Evolutionary conservation across 2,797 vertebrate genomes (phyloP).

Genomic region (Urocyon cinereoargenteus): DNA sequence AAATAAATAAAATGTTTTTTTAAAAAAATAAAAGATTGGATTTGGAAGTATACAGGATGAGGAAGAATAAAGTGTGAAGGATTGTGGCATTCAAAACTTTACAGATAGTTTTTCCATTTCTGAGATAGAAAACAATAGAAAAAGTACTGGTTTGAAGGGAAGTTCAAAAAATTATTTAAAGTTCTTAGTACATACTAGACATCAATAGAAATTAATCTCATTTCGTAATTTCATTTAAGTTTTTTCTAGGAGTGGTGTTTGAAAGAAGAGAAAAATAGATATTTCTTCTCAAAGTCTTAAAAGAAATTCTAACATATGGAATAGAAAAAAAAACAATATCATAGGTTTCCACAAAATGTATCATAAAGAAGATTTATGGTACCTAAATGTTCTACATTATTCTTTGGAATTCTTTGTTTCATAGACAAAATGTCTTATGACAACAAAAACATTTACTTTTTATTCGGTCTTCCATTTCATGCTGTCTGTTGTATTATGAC

Average conservation of each 20-base stretch:
- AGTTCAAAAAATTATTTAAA: not conserved
- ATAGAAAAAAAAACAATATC: not conserved
- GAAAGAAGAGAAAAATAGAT: not conserved
- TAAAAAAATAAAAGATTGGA: not conserved
- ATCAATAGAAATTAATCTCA: not conserved
- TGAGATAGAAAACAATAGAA: not conserved
- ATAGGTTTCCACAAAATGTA: not conserved
- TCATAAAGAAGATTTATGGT: not conserved
- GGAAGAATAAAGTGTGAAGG: not conserved
- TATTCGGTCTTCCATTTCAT: not conserved
- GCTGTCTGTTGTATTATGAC: not conserved
- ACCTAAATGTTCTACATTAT: not conserved
- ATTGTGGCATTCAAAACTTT: not conserved
- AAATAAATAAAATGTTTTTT: no score
- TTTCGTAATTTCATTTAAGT: not conserved
- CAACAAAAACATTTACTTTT: not conserved
- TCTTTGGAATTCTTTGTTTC: slow-evolving; percentile 1
- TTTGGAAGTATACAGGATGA: not conserved
- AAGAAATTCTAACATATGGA: not conserved
- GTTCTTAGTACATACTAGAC: not conserved
- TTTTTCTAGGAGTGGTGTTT: not conserved
- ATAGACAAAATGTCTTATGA: slow-evolving; percentile 11
- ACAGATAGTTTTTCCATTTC: not conserved
- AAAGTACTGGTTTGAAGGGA: not conserved
- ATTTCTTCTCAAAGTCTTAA: not conserved